Evolutionary conservation across 2,797 vertebrate species (phyloP), one percentile per base, ranked within the genome.

Genomic region (Urocyon cinereoargenteus): DNA sequence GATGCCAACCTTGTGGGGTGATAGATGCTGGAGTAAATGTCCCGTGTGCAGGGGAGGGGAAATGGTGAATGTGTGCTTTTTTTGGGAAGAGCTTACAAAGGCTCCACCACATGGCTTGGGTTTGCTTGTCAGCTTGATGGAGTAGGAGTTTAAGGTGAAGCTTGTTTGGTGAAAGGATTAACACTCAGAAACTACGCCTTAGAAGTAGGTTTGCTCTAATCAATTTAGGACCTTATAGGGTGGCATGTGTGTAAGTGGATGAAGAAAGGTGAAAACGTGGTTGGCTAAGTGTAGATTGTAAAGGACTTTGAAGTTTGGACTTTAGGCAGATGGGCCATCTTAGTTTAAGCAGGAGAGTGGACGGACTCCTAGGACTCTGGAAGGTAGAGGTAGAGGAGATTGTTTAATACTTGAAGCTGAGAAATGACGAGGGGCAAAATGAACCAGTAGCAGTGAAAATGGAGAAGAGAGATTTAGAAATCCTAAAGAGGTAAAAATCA

Each of bases 161-260:
- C 12, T 61, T 95, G 62, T 75, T 59, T 93, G 62, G 26, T 81
- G n/a, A 92, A 82, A 53, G 53, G 24, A 82, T 96, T 94, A 64
- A 10, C 49, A 84, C 70, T 89, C 34, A 91, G 93, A 91, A 61
- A 55, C 34, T 70, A 0, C 40, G 34, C 77, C 34, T 83, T 87
- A 82, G 16, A 40, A 51, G 36, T 72, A 78, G 83, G 36, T 77
- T 91, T 89, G 22, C 57, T 45, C 3, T 66, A 13, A 59, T 92
- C 59, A 72, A 31, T 53, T 57, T 93, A 28, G 31, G 21, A 64
- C 51, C 79, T 70, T 62, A 24, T 28, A 68, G 24, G 16, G 31
- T 91, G 28, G 10, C 10, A 14, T 51, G 4, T 66, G 26, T 79
- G 34, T 16, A 34, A 59, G 88, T 84, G 49, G 36, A 19, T 68